These are phyloP conservation scores for Rhingia rostrata DNA, from an alignment of 2,888 invertebrate species.

Conservation along the genomic window DNA sequence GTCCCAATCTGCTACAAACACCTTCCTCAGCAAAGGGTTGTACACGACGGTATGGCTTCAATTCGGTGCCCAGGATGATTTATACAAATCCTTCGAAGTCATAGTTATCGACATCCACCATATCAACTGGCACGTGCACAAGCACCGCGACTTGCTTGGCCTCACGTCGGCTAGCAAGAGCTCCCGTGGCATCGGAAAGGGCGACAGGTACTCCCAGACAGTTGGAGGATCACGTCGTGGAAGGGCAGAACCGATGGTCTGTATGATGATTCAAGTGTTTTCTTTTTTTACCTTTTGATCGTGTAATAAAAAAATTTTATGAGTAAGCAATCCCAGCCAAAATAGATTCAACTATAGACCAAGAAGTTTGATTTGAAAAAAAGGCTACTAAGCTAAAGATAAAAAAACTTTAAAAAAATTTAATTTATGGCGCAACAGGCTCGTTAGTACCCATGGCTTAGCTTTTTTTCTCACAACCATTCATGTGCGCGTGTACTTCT, in stretches of 20 bases:
- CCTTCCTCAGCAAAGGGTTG: no score
- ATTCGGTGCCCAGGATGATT: slow-evolving; percentile 98
- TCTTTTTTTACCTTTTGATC: slow-evolving; percentile 55
- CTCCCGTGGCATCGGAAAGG: slow-evolving; percentile 97
- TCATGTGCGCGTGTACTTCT: no score
- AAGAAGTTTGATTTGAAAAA: no score
- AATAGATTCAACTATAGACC: no score
- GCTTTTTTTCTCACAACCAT: no score
- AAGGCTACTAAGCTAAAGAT: no score
- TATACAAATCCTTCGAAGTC: slow-evolving; percentile 99
- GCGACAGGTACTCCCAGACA: slow-evolving; percentile 96
- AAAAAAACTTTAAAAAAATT: no score
- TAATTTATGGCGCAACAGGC: no score
- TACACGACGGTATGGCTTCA: no score
- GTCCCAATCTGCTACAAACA: no score
- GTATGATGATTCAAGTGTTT: slow-evolving; percentile 79
- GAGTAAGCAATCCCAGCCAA: no score
- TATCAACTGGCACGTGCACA: slow-evolving; percentile 96
- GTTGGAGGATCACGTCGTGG: slow-evolving; percentile 99
- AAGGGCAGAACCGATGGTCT: slow-evolving; percentile 96
- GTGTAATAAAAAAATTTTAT: slow-evolving; percentile 67
- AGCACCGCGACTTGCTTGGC: slow-evolving; percentile 98
- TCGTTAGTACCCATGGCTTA: no score
- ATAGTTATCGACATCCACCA: slow-evolving; percentile 90
- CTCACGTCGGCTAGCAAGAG: slow-evolving; percentile 98